Percentiles rank a stretch among this genome's conserved stretches.
Conservation (phyloP, 1,140 invertebrate genomes). For the Lithobius niger region DNA sequence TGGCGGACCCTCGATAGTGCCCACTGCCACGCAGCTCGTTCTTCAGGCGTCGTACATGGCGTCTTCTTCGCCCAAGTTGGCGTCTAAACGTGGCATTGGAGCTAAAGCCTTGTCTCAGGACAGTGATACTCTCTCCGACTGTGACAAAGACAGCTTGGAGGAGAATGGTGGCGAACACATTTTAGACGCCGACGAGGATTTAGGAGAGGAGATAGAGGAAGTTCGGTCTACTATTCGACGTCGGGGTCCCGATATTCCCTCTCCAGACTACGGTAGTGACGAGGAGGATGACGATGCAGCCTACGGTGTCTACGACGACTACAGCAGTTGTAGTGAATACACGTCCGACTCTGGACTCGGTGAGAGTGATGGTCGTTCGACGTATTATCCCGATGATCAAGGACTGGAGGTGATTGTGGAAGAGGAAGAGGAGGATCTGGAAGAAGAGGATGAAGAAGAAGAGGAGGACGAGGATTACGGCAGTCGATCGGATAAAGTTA, state of each 20-base stretch:
- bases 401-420: conserved; percentile 18
- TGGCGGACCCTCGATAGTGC: not conserved
- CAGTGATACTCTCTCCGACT: not conserved
- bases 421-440: not conserved
- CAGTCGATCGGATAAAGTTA: not conserved
- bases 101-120: not conserved
- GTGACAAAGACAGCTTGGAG: conserved; percentile 3
- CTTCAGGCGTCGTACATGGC: not conserved
- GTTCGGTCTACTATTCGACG: too few relatives aligned
- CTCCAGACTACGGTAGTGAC: conserved; percentile 15
- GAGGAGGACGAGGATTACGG: conserved; percentile 15
- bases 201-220: too few relatives aligned
- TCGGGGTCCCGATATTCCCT: conserved; percentile 12
- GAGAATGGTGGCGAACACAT: not conserved
- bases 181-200: too few relatives aligned
- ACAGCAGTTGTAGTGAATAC: conserved; percentile 2
- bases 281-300: conserved; percentile 15
- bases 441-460: conserved; percentile 16
- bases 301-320: conserved; percentile 3
- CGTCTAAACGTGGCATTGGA: not conserved
- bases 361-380: conserved; percentile 11
- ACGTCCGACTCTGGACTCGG: conserved; percentile 11
- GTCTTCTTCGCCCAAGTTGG: not conserved
- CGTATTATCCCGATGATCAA: conserved; percentile 16
- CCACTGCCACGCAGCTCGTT: not conserved